Evolutionary conservation across 2,888 invertebrate genomes (phyloP).

Genomic region (Amblyjoppa fuscipennis): DNA sequence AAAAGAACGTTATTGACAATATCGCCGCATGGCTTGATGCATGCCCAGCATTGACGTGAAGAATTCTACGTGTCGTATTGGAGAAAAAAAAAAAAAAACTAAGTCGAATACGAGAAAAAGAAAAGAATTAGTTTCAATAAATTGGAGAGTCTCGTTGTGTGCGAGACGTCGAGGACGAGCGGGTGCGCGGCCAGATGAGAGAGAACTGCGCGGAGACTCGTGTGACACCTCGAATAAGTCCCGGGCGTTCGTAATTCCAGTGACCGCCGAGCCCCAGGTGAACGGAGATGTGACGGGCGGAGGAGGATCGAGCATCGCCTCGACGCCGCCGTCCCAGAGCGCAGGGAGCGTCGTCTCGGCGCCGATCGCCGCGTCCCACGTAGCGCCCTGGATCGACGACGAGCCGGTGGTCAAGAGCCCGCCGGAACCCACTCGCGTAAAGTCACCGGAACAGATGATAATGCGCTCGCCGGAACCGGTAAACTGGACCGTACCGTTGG

Average conservation of each 20-base stretch:
- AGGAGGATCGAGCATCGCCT: slow-evolving; percentile 79
- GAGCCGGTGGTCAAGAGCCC: slow-evolving; percentile 95
- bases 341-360: slow-evolving; percentile 86
- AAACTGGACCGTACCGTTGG: slow-evolving; percentile 97
- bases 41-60: slow-evolving; percentile 37
- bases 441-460: slow-evolving; percentile 96
- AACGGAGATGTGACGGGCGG: slow-evolving; percentile 81
- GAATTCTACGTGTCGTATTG: slow-evolving; percentile 7
- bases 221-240: slow-evolving; percentile 76
- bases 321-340: slow-evolving; percentile 86
- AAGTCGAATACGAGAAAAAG: background rate
- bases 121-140: slow-evolving; percentile 3
- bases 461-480: slow-evolving; percentile 97
- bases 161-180: slow-evolving; percentile 70
- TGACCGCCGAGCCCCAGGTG: slow-evolving; percentile 83
- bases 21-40: slow-evolving; percentile 69
- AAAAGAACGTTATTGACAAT: slow-evolving; percentile 32
- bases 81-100: background rate
- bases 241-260: slow-evolving; percentile 78
- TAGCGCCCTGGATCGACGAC: slow-evolving; percentile 84
- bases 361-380: slow-evolving; percentile 88
- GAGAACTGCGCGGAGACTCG: slow-evolving; percentile 28
- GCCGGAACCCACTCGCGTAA: slow-evolving; percentile 96
- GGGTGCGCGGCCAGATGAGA: slow-evolving; percentile 53
- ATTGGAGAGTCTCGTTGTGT: slow-evolving; percentile 44